phyloP scores from a whole-genome alignment of 2,113 vertebrate species.

The Dipodomys merriami region DNA sequence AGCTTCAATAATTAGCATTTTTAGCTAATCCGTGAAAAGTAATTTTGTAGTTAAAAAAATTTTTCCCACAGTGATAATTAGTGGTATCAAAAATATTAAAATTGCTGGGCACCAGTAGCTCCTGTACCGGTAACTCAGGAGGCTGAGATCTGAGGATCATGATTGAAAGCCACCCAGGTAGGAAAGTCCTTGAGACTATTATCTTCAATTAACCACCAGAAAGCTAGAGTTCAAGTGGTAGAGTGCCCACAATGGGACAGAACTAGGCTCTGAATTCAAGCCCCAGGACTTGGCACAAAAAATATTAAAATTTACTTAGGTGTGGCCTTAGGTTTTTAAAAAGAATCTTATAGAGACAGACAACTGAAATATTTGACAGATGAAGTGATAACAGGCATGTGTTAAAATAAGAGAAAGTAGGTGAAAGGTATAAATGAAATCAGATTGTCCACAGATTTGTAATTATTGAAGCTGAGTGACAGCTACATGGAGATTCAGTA shows the following conservation, averaged over 20 bases:
- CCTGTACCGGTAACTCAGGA: too few relatives aligned
- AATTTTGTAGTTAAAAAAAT: background rate
- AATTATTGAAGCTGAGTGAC: background rate
- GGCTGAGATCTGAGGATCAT: too few relatives aligned
- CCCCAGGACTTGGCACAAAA: too few relatives aligned
- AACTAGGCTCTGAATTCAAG: too few relatives aligned
- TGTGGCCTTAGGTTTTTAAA: background rate
- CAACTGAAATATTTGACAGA: constrained; percentile 14
- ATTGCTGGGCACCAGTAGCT: too few relatives aligned
- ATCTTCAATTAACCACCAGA: too few relatives aligned
- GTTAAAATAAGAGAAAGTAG: constrained; percentile 21
- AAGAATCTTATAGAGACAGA: background rate
- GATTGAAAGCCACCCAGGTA: too few relatives aligned
- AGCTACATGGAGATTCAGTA: background rate
- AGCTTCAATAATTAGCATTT: constrained; percentile 29
- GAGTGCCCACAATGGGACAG: too few relatives aligned
- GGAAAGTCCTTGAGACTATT: too few relatives aligned
- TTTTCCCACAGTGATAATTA: constrained; percentile 11
- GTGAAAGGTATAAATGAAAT: background rate
- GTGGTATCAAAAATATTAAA: constrained; percentile 8
- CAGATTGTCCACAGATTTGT: background rate
- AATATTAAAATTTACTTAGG: too few relatives aligned
- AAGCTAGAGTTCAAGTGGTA: too few relatives aligned
- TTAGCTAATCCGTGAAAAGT: constrained; percentile 43
- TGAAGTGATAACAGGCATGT: background rate